A percentile compares a stretch with the other conserved stretches of the same genome.
phyloP scores from a whole-genome alignment of 1,140 invertebrate genomes.

The Archegozetes longisetosus region DNA sequence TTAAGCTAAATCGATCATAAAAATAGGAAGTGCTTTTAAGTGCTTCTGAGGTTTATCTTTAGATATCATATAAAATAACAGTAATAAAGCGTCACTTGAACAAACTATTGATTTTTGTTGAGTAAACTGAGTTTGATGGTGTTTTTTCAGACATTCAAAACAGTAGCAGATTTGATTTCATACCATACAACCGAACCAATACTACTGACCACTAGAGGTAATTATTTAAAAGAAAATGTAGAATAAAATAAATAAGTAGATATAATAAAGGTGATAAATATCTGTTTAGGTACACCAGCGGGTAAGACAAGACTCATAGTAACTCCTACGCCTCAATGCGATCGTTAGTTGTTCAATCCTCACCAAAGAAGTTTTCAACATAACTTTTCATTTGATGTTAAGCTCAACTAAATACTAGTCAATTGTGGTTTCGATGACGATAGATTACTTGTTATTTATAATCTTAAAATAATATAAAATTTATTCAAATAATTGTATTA shows the following conservation, averaged over 20 bases:
- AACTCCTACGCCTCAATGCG: neutral
- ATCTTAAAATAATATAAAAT: neutral
- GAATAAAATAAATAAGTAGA: neutral
- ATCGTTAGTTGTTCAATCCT: neutral
- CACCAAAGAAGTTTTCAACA: neutral
- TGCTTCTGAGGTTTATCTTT: too few species aligned
- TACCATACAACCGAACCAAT: constrained; percentile 24
- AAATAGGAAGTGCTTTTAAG: too few species aligned
- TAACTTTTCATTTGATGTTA: neutral
- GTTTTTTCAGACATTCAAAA: constrained; percentile 20
- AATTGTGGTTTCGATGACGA: neutral
- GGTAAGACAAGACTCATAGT: constrained; percentile 19
- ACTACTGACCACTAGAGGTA: constrained; percentile 21
- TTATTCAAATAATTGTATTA: neutral
- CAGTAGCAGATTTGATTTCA: constrained; percentile 21
- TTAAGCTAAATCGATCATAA: too few species aligned
- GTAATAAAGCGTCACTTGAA: too few species aligned
- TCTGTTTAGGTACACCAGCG: constrained; percentile 11
- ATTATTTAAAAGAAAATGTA: constrained; percentile 1
- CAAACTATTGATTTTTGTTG: neutral
- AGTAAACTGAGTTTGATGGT: neutral
- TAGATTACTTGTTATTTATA: neutral
- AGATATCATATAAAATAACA: too few species aligned
- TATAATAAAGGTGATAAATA: neutral
- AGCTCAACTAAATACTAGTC: neutral